phyloP scores from a whole-genome alignment of 2,113 vertebrate genomes.

The Motacilla alba region DNA sequence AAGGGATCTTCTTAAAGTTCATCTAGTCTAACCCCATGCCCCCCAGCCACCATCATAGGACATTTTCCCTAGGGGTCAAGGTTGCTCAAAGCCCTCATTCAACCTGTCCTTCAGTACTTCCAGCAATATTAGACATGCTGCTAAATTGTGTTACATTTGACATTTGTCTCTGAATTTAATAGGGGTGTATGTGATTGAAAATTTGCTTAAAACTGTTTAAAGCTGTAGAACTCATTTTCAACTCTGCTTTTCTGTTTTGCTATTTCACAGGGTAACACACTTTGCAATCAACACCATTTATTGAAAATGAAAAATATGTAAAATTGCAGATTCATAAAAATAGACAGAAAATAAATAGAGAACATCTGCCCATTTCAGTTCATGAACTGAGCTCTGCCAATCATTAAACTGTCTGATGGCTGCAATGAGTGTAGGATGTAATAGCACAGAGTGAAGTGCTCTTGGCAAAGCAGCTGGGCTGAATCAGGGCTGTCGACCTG shows the following conservation, averaged over 20 bases:
- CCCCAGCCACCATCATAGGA: rapidly evolving
- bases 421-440: not conserved
- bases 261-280: not conserved
- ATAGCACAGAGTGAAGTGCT: not conserved
- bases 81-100: not conserved
- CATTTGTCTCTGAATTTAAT: not conserved
- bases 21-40: not conserved
- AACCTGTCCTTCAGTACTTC: not conserved
- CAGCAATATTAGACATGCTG: not conserved
- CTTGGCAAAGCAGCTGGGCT: not conserved
- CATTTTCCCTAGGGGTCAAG: not conserved
- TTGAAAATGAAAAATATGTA: not conserved
- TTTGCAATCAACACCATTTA: not conserved
- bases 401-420: not conserved
- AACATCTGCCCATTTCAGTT: not conserved
- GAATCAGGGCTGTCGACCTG: not conserved
- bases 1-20: not conserved
- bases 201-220: not conserved
- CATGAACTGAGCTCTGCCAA: not conserved
- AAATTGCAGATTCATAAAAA: not conserved
- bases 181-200: not conserved
- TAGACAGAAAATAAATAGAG: not conserved
- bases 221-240: not conserved
- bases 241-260: not conserved
- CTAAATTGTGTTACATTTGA: not conserved